Conservation (phyloP, 2,888 invertebrate genomes). For the Ophioninae sp. region DNA sequence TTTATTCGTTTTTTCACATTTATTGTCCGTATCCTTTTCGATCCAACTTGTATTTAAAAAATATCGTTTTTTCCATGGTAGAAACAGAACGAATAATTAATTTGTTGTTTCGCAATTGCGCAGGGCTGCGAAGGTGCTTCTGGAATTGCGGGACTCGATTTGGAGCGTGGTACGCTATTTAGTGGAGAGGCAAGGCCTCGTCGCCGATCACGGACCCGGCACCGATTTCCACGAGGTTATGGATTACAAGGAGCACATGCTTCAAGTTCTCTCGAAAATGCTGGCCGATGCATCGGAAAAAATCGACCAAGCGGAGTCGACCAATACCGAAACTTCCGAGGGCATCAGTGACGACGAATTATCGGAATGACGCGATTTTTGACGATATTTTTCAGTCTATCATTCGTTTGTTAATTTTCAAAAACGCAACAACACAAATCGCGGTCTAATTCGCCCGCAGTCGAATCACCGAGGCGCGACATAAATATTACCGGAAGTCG, state of each 20-base stretch:
- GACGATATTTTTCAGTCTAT: neutral
- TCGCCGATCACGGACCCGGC: neutral
- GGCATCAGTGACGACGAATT: neutral
- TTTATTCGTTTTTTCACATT: no score
- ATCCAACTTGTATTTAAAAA: neutral
- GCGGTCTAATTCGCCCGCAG: no score
- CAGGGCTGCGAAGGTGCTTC: conserved; percentile 82
- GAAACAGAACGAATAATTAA: neutral
- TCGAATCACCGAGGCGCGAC: no score
- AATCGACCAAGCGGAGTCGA: conserved; percentile 54
- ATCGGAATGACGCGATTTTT: neutral
- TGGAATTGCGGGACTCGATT: conserved; percentile 81
- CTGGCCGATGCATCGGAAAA: conserved; percentile 62
- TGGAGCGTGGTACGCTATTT: conserved; percentile 82
- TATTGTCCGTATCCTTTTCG: no score
- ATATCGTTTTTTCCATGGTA: neutral
- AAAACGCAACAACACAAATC: no score
- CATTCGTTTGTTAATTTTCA: neutral
- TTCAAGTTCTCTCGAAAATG: conserved; percentile 68
- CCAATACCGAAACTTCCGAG: neutral
- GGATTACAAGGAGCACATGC: conserved; percentile 68
- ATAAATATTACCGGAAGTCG: neutral
- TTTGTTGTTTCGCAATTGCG: conserved; percentile 5
- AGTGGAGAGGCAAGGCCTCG: conserved; percentile 80
- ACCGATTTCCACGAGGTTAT: conserved; percentile 59